Percentiles rank a stretch among this genome's conserved stretches.
Evolutionary conservation across 2,113 vertebrate genomes (phyloP).

Genomic region (Tetrao urogallus): DNA sequence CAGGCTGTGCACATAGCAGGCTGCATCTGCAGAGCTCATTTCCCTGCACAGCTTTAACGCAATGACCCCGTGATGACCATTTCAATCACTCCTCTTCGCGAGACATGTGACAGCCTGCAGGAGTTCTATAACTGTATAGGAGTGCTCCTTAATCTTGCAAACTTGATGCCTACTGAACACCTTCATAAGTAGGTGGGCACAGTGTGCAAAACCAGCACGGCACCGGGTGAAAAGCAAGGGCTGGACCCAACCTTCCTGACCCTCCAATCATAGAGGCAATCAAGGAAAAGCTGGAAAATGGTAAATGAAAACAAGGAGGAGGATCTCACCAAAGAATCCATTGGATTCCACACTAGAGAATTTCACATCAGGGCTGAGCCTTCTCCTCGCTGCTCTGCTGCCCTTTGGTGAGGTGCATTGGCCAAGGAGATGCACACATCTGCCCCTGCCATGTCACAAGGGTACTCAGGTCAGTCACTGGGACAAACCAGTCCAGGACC

Average conservation of each 20-base stretch:
- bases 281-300: neutral
- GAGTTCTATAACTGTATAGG: rapidly evolving
- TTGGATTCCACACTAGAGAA: neutral
- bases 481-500: neutral
- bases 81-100: neutral
- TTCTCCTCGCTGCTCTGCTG: neutral
- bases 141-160: neutral
- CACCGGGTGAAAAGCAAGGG: neutral
- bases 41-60: neutral
- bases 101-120: neutral
- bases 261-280: rapidly evolving
- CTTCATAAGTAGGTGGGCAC: rapidly evolving
- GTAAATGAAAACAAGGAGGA: neutral
- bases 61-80: rapidly evolving
- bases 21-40: neutral
- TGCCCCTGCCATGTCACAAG: rapidly evolving
- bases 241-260: rapidly evolving
- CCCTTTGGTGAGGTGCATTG: neutral
- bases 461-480: neutral
- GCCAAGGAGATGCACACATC: neutral
- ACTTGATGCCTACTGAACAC: rapidly evolving
- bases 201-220: neutral
- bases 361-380: neutral
- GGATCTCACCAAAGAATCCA: neutral
- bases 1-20: neutral